Conservation (phyloP, 2,113 vertebrate species). For the Chionis minor region DNA sequence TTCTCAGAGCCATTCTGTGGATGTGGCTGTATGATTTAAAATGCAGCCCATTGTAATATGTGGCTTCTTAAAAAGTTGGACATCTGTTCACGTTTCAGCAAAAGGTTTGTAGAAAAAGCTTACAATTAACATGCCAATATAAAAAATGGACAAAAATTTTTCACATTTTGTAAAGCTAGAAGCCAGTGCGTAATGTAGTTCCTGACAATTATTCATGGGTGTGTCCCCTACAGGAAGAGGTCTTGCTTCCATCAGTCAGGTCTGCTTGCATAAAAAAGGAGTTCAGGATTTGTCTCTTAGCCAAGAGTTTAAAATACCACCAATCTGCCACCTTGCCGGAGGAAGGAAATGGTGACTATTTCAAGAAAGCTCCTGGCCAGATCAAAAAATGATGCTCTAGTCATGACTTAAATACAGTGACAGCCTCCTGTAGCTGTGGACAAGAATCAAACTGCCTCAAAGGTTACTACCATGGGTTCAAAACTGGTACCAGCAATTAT, state of each 20-base stretch:
- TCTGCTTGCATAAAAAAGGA: neutral
- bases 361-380: neutral
- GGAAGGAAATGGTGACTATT: conserved; percentile 35
- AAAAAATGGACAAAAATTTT: neutral
- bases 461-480: neutral
- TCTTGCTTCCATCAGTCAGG: neutral
- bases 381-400: neutral
- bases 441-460: neutral
- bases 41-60: neutral
- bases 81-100: neutral
- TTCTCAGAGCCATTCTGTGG: neutral
- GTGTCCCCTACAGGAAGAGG: neutral
- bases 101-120: neutral
- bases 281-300: neutral
- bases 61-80: neutral
- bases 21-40: neutral
- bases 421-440: neutral
- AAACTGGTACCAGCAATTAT: neutral
- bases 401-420: neutral
- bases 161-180: neutral
- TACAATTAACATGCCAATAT: neutral
- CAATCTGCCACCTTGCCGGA: conserved; percentile 21
- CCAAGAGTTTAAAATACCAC: conserved; percentile 40
- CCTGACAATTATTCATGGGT: neutral
- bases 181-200: neutral